These are phyloP conservation scores for Sclerodermus sp. DNA, from an alignment of 2,888 invertebrate genomes.

Conservation along the genomic window DNA sequence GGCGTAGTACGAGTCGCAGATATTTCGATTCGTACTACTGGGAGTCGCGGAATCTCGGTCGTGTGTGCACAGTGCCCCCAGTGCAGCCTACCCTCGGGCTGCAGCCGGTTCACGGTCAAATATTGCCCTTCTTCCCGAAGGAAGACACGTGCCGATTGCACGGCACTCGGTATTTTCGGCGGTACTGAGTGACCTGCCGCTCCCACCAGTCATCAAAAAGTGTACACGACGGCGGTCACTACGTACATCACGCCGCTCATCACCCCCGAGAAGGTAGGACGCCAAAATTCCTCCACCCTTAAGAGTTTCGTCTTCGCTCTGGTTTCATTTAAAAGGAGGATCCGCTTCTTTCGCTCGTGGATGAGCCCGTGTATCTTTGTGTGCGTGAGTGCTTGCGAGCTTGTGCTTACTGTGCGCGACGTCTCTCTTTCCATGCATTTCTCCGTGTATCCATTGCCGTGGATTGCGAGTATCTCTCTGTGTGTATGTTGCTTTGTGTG, in stretches of 20 bases:
- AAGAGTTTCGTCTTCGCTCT: no score
- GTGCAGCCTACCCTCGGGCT: no score
- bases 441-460: not conserved
- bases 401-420: not conserved
- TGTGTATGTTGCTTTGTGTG: constrained; percentile 2
- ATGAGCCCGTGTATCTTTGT: no score
- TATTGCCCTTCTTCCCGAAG: constrained; percentile 7
- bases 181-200: constrained; percentile 40
- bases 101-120: no score
- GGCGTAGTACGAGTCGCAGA: no score
- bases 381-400: not conserved
- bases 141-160: constrained; percentile 22
- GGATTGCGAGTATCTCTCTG: not conserved
- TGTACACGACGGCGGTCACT: constrained; percentile 56
- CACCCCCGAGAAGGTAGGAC: constrained; percentile 56
- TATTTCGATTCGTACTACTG: no score
- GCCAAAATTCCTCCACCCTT: not conserved
- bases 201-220: constrained; percentile 39
- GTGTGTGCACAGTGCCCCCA: no score
- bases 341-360: no score
- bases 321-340: no score
- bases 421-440: not conserved
- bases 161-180: constrained; percentile 39
- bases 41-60: no score
- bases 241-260: constrained; percentile 57